phyloP scores from a whole-genome alignment of 2,797 vertebrate genomes.

The Pangasius larnaudii region DNA sequence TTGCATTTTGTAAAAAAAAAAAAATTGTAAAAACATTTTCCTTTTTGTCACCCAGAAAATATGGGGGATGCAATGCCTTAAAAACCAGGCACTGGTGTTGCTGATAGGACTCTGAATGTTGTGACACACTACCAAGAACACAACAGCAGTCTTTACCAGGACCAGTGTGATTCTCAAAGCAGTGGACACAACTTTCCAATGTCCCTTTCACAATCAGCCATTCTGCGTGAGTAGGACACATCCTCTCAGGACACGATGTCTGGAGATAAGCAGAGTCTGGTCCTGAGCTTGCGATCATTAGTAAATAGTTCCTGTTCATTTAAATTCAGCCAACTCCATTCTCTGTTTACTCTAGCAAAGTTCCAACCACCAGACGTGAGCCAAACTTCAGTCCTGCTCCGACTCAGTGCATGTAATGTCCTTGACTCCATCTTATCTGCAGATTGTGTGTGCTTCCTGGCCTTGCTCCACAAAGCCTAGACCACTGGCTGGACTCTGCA shows the following conservation, averaged over 20 bases:
- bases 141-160: not conserved
- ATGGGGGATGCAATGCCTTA: not conserved
- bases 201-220: constrained; percentile 21
- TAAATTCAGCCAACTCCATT: constrained; percentile 30
- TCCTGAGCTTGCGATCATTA: constrained; percentile 51
- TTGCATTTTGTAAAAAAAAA: not conserved
- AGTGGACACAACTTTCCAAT: not conserved
- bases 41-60: not conserved
- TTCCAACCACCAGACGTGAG: constrained; percentile 17
- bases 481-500: constrained; percentile 34
- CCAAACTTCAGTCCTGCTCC: constrained; percentile 21
- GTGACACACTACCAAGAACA: not conserved
- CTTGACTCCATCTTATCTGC: constrained; percentile 49
- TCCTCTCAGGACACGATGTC: constrained; percentile 30
- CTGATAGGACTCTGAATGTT: not conserved
- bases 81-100: not conserved
- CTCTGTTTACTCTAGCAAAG: constrained; percentile 24
- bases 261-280: constrained; percentile 50
- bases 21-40: not conserved
- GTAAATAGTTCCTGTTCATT: constrained; percentile 44
- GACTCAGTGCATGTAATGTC: constrained; percentile 15
- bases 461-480: constrained; percentile 18
- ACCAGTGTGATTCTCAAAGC: not conserved
- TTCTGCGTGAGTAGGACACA: constrained; percentile 31
- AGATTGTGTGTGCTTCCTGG: constrained; percentile 27